These are phyloP conservation scores for Dicycla oo DNA, from an alignment of 2,888 invertebrate genomes.

Conservation along the genomic window DNA sequence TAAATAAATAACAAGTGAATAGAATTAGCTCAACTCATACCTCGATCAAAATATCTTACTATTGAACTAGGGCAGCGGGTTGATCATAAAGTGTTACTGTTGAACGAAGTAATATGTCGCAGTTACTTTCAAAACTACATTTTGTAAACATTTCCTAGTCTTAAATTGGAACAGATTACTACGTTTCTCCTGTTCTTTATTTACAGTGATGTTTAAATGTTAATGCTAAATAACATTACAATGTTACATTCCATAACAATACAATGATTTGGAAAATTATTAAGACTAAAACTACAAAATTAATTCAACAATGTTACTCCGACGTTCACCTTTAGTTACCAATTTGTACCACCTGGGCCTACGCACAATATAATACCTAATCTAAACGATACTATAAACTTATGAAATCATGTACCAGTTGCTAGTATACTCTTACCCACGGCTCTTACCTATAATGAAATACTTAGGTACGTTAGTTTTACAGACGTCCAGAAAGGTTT, in stretches of 20 bases:
- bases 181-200: background rate
- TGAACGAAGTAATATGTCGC: constrained; percentile 5
- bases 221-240: background rate
- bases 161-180: constrained; percentile 1
- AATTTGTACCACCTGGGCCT: constrained; percentile 47
- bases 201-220: background rate
- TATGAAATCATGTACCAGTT: constrained; percentile 36
- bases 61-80: too few relatives aligned
- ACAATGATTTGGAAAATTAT: background rate
- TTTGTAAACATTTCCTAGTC: background rate
- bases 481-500: background rate
- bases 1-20: too few relatives aligned
- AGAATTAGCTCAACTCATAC: too few relatives aligned
- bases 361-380: constrained; percentile 34
- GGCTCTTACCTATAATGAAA: background rate
- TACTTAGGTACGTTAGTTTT: background rate
- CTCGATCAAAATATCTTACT: too few relatives aligned
- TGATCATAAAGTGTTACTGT: constrained; percentile 13
- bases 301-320: constrained; percentile 29
- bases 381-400: constrained; percentile 35
- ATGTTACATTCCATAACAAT: constrained; percentile 8
- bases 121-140: background rate
- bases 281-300: constrained; percentile 27
- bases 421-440: constrained; percentile 3
- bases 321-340: constrained; percentile 12